A percentile compares a stretch with the other conserved stretches of the same genome.
phyloP scores from a whole-genome alignment of 2,888 invertebrate species.

The Hymenopus coronatus region DNA sequence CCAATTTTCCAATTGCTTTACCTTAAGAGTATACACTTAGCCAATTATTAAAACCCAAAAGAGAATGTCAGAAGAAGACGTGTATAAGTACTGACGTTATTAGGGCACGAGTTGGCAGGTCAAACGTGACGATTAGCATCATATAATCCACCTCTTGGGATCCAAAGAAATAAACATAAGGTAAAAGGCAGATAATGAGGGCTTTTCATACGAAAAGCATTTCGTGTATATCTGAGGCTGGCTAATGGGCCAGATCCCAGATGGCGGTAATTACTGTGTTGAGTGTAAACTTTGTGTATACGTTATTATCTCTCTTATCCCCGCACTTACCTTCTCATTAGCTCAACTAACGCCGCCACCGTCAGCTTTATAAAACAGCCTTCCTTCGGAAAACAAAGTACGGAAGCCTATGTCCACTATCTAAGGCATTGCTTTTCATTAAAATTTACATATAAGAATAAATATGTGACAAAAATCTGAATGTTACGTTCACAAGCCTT shows the following conservation, averaged over 20 bases:
- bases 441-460: too few species aligned
- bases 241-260: neutral
- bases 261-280: neutral
- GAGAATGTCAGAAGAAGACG: too few species aligned
- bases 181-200: neutral
- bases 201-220: neutral
- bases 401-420: too few species aligned
- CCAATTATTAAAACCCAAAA: too few species aligned
- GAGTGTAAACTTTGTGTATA: neutral
- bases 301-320: neutral
- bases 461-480: too few species aligned
- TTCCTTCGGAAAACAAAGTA: too few species aligned
- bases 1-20: too few species aligned
- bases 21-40: too few species aligned
- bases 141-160: neutral
- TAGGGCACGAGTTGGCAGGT: neutral
- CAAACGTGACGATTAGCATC: neutral
- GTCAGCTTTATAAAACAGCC: too few species aligned
- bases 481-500: too few species aligned
- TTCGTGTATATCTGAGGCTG: neutral
- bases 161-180: neutral
- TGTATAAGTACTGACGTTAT: neutral
- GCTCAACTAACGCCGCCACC: neutral
- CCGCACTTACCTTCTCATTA: neutral
- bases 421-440: too few species aligned